These are phyloP conservation scores for Agrilus planipennis DNA, from an alignment of 1,140 invertebrate species.

Conservation along the genomic window DNA sequence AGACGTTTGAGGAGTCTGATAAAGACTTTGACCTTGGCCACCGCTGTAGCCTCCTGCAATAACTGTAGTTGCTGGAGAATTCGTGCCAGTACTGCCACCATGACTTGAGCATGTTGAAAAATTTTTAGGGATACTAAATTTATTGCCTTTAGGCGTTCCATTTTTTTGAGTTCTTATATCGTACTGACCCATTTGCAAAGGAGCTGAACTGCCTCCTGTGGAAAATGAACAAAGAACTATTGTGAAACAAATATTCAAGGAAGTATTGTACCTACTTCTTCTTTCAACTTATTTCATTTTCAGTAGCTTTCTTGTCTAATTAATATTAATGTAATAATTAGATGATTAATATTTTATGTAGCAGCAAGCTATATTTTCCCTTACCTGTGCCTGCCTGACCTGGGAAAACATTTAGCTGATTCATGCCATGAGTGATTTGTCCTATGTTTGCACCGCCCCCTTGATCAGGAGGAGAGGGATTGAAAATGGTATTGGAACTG, in stretches of 20 bases:
- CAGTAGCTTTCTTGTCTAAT: too few relatives aligned
- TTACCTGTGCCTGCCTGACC: too few relatives aligned
- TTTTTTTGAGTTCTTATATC: conserved; percentile 12
- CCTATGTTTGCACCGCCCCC: conserved; percentile 8
- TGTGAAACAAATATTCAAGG: too few relatives aligned
- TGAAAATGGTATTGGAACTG: conserved; percentile 2
- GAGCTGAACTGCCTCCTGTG: too few relatives aligned
- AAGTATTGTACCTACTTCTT: too few relatives aligned
- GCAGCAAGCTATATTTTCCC: too few relatives aligned
- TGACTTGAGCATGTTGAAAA: conserved; percentile 26
- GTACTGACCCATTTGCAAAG: conserved; percentile 8
- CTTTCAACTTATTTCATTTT: too few relatives aligned
- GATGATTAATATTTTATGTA: too few relatives aligned
- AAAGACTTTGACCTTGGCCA: conserved; percentile 14
- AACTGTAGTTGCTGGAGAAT: conserved; percentile 29
- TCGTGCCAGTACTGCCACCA: conserved; percentile 28
- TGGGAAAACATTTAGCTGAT: conserved; percentile 5
- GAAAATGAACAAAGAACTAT: neutral
- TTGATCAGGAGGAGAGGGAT: neutral
- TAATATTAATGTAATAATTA: too few relatives aligned
- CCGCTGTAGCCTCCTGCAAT: conserved; percentile 21
- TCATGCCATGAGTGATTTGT: conserved; percentile 20
- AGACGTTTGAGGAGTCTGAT: conserved; percentile 25
- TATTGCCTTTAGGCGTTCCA: conserved; percentile 14
- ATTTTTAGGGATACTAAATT: conserved; percentile 11